These are phyloP conservation scores for Fukomys damarensis DNA, from an alignment of 2,113 vertebrate genomes.

Conservation along the genomic window DNA sequence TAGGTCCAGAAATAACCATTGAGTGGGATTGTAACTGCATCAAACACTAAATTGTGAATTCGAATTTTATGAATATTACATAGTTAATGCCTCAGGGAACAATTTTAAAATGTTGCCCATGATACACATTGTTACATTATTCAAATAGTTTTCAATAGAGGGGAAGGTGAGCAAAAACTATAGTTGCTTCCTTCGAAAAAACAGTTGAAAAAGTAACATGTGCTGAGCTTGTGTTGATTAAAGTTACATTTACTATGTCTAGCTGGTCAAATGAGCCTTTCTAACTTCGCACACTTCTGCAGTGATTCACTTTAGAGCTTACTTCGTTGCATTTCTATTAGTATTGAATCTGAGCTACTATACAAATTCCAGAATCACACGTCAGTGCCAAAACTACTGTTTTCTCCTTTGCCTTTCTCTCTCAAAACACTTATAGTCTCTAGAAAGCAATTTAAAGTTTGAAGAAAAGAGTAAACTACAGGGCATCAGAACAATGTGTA, in stretches of 20 bases:
- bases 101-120: not conserved
- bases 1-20: not conserved
- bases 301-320: not conserved
- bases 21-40: not conserved
- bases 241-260: not conserved
- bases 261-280: not conserved
- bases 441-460: slow-evolving; percentile 15
- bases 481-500: not conserved
- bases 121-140: not conserved
- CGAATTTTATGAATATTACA: not conserved
- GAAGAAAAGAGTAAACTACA: not conserved
- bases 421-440: not conserved
- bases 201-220: not conserved
- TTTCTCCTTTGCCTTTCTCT: slow-evolving; percentile 8
- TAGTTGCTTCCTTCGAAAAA: not conserved
- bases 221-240: not conserved
- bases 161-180: not conserved
- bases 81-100: not conserved
- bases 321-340: not conserved
- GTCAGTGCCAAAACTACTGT: not conserved
- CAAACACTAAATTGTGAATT: slow-evolving; percentile 5
- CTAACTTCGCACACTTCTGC: not conserved
- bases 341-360: not conserved
- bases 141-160: not conserved
- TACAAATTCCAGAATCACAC: not conserved